Evolutionary conservation across 2,113 vertebrate species (phyloP), one percentile per base, ranked within the genome.

Genomic region (Eublepharis macularius): DNA sequence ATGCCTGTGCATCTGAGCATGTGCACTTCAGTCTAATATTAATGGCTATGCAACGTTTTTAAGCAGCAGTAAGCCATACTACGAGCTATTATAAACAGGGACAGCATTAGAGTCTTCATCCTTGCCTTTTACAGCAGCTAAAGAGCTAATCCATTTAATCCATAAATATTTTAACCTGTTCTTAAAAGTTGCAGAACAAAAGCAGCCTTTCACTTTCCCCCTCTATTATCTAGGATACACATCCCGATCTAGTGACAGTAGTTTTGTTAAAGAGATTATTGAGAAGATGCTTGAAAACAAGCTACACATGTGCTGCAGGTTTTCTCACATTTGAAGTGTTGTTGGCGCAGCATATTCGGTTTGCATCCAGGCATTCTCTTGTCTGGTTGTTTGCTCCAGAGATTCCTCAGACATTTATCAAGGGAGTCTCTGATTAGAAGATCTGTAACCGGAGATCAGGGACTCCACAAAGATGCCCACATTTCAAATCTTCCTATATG

Each of bases 1-100:
- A 54, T 83, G 88, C 89, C 87, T 87, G 57, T 68, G 16, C 65
- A n/a, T 83, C 47, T 63, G n/a, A 54, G 26, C 73, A 68, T 45
- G 72, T 78, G 39, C 60, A 34, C 16, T 39, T 54, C 26, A 14
- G 17, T 78, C n/a, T 87, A 85, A 83, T 81, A 65, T 81, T 32
- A 51, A 87, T 74, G 54, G 70, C 80, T 65, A 70, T 79, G 82
- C 29, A 83, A 43, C 32, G 34, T 82, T 76, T 13, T 3, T 57
- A 45, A 36, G 65, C 34, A 60, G 51, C 47, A 77, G 9, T 32
- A 60, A 72, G 66, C 65, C 65, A 82, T 68, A 41, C 14, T 77
- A 32, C 49, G 49, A 87, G 54, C 49, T 70, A 60, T 60, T 77
- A 43, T 32, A 70, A 69, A 63, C 60, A 65, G 41, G 49, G 49